Conservation (phyloP, 2,113 vertebrate species). For the Martes martes region DNA sequence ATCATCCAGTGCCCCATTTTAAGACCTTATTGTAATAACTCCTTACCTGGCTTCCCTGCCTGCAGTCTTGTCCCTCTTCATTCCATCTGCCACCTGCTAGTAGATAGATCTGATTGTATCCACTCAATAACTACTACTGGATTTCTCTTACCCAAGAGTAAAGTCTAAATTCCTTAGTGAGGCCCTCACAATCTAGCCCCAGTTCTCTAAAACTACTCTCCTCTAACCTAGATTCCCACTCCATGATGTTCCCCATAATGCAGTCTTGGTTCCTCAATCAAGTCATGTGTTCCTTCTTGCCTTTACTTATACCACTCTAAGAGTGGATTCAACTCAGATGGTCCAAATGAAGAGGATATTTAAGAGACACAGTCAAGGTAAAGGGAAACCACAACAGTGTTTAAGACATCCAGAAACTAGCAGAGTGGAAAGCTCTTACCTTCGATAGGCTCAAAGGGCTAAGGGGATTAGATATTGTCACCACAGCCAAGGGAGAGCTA, state of each 20-base stretch:
- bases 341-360: neutral
- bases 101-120: neutral
- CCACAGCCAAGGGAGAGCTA: neutral
- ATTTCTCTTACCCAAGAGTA: neutral
- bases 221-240: neutral
- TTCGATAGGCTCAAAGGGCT: neutral
- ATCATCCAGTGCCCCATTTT: neutral
- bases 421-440: neutral
- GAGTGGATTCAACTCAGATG: neutral
- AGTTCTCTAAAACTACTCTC: neutral
- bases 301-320: neutral
- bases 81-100: neutral
- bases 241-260: neutral
- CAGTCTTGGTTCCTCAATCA: neutral
- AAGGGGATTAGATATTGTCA: neutral
- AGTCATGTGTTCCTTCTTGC: neutral
- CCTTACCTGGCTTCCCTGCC: neutral
- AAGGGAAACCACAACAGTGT: neutral
- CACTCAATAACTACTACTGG: neutral
- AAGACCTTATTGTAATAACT: neutral
- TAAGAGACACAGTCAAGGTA: neutral
- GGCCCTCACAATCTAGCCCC: neutral
- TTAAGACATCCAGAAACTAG: neutral
- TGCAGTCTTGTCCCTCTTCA: neutral
- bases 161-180: neutral